Percentiles rank a stretch among this genome's conserved stretches.
Conservation (phyloP, 2,797 vertebrate species). For the Chaunax sp. region DNA sequence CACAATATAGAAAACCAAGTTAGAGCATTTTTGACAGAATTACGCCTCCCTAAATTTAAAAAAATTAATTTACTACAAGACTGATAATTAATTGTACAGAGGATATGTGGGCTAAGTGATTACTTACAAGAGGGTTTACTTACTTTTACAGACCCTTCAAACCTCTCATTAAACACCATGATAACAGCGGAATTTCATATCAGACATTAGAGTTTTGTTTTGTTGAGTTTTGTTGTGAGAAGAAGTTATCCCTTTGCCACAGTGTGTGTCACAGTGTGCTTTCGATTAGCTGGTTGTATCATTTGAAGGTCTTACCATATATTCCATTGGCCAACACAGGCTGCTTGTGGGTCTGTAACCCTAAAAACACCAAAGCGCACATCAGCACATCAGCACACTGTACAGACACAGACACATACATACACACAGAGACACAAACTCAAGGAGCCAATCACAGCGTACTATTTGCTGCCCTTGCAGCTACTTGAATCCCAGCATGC, state of each 20-base stretch:
- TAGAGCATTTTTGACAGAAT: constrained; percentile 5
- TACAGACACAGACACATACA: constrained; percentile 38
- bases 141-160: background rate
- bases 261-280: constrained; percentile 39
- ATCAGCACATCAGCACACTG: constrained; percentile 64
- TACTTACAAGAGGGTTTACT: background rate
- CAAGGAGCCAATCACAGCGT: constrained; percentile 53
- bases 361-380: constrained; percentile 83
- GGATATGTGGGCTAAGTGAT: background rate
- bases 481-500: constrained; percentile 70
- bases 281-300: constrained; percentile 40
- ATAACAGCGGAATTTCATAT: background rate
- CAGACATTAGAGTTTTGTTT: background rate
- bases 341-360: constrained; percentile 76
- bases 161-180: background rate
- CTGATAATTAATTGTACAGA: background rate
- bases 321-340: constrained; percentile 81
- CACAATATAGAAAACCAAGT: background rate
- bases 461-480: constrained; percentile 41
- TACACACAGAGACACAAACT: constrained; percentile 43
- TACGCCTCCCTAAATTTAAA: constrained; percentile 9
- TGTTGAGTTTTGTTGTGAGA: background rate
- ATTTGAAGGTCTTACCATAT: constrained; percentile 82
- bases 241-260: constrained; percentile 61
- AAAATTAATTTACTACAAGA: background rate